These are phyloP conservation scores for Eristalinus aeneus DNA, from an alignment of 2,888 invertebrate genomes.

Conservation along the genomic window DNA sequence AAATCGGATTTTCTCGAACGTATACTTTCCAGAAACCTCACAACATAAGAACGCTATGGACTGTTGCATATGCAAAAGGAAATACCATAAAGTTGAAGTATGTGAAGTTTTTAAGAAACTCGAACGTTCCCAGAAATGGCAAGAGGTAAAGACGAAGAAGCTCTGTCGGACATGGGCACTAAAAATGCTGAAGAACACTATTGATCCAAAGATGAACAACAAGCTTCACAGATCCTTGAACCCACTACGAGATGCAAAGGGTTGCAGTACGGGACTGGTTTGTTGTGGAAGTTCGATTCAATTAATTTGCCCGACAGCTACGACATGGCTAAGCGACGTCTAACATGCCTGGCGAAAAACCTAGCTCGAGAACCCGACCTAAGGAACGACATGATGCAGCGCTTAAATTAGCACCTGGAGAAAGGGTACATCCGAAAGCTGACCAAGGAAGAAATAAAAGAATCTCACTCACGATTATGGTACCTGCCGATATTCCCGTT, in stretches of 20 bases:
- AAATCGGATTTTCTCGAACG: not conserved
- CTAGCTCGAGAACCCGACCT: no score
- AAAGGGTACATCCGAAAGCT: conserved; percentile 67
- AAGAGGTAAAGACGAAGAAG: no score
- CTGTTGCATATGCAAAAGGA: not conserved
- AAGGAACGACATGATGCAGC: no score
- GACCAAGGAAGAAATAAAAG: conserved; percentile 28
- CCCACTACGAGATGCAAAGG: not conserved
- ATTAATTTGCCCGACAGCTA: conserved; percentile 8
- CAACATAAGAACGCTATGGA: not conserved
- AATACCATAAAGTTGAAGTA: no score
- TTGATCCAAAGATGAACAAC: not conserved
- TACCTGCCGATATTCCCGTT: conserved; percentile 72
- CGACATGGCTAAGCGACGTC: not conserved
- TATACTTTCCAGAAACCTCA: not conserved
- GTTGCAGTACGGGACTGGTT: not conserved
- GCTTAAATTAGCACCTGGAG: conserved; percentile 50
- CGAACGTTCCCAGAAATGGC: no score
- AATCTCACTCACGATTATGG: conserved; percentile 47
- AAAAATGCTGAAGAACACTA: not conserved
- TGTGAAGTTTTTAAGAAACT: no score
- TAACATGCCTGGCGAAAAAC: not conserved
- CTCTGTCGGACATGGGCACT: not conserved
- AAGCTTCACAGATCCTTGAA: not conserved
- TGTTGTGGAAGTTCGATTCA: no score